These are phyloP conservation scores for Jaculus jaculus DNA, from an alignment of 2,113 vertebrate species.

Conservation along the genomic window DNA sequence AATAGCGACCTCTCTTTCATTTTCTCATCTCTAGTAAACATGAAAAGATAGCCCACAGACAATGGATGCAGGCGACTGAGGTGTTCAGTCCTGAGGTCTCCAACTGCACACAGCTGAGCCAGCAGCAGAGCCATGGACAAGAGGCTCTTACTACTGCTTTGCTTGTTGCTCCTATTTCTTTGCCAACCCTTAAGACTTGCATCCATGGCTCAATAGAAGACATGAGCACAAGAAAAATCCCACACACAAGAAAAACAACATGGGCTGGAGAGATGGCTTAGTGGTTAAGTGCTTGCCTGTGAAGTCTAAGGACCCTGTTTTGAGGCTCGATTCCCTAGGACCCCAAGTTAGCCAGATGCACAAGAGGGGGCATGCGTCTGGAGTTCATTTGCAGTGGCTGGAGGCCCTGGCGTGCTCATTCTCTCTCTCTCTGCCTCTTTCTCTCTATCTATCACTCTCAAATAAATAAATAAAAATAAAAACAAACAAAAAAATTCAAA, in stretches of 20 bases:
- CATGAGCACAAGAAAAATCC: not conserved
- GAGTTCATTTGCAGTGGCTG: no score
- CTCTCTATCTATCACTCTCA: no score
- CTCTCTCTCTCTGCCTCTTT: no score
- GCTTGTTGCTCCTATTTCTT: conserved; percentile 10
- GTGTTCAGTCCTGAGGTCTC: not conserved
- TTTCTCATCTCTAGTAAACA: conserved; percentile 5
- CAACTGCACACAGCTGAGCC: not conserved
- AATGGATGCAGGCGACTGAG: not conserved
- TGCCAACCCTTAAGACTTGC: conserved; percentile 25
- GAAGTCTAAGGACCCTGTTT: no score
- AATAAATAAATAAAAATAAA: no score
- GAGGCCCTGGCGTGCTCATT: no score
- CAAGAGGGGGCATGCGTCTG: no score
- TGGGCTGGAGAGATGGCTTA: no score
- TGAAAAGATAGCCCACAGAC: not conserved
- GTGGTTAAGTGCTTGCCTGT: no score
- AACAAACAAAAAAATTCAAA: no score
- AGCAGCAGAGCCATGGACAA: not conserved
- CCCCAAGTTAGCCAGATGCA: no score
- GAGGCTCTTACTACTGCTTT: not conserved
- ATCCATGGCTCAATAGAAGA: conserved; percentile 22
- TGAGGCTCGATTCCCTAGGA: no score
- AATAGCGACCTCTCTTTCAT: not conserved
- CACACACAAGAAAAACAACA: not conserved